A percentile compares a stretch with the other conserved stretches of the same genome.
Evolutionary conservation across 2,797 vertebrate species (phyloP).

Genomic region (Pangasius mekongensis): DNA sequence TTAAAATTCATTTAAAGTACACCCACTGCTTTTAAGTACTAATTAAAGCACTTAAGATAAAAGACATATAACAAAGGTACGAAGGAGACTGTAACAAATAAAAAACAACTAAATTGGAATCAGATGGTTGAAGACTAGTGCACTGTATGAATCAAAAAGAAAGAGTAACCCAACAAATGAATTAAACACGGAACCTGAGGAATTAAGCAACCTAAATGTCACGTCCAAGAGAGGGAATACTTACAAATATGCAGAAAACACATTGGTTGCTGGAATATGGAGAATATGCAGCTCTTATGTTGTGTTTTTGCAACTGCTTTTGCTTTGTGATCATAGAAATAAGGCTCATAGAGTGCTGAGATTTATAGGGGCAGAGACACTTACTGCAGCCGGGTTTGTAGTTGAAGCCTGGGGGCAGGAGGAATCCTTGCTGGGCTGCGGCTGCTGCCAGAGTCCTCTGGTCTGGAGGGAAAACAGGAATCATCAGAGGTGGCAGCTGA

Average conservation of each 20-base stretch:
- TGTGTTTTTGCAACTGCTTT: background rate
- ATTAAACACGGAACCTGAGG: background rate
- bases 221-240: background rate
- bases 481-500: slow-evolving; percentile 97
- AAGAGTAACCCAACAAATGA: background rate
- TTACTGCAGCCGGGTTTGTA: slow-evolving; percentile 99
- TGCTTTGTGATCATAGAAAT: background rate
- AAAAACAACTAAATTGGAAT: background rate
- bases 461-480: slow-evolving; percentile 97
- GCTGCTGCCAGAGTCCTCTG: slow-evolving; percentile 94
- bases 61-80: background rate
- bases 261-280: no score
- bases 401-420: slow-evolving; percentile 96
- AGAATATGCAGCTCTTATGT: background rate
- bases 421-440: slow-evolving; percentile 97
- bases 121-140: background rate
- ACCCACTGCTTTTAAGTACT: background rate
- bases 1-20: background rate
- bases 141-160: background rate
- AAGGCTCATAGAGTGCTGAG: background rate
- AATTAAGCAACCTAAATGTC: background rate
- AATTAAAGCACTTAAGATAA: background rate
- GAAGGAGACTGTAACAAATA: background rate
- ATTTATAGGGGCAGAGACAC: slow-evolving; percentile 63
- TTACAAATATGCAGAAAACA: background rate